These are phyloP conservation scores for Euspilapteryx auroguttella DNA, from an alignment of 2,888 invertebrate species.

Conservation along the genomic window DNA sequence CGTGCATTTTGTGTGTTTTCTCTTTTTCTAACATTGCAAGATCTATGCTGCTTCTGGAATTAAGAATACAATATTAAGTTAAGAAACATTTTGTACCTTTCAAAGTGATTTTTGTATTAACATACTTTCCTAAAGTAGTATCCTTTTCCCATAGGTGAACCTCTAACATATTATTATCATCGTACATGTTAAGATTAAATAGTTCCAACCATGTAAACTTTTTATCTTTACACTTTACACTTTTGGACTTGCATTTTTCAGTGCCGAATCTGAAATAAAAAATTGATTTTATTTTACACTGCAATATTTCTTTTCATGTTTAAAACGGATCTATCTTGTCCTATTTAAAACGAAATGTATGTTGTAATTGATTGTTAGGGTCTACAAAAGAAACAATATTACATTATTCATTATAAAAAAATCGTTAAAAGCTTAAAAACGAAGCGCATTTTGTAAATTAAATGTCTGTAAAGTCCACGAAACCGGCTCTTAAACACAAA, in stretches of 20 bases:
- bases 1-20: slow-evolving; percentile 82
- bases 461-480: too few species aligned
- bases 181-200: slow-evolving; percentile 90
- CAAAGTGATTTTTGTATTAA: too few species aligned
- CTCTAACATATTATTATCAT: slow-evolving; percentile 61
- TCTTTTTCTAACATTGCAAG: slow-evolving; percentile 79
- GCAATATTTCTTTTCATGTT: too few species aligned
- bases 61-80: neutral
- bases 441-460: too few species aligned
- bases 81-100: slow-evolving; percentile 1
- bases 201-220: slow-evolving; percentile 88
- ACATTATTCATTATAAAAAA: too few species aligned
- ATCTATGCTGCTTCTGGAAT: slow-evolving; percentile 68
- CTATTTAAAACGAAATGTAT: too few species aligned
- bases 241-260: slow-evolving; percentile 94
- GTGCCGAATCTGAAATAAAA: slow-evolving; percentile 72
- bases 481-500: too few species aligned
- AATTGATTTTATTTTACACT: too few species aligned
- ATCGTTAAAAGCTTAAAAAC: too few species aligned
- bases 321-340: too few species aligned
- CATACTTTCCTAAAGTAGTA: slow-evolving; percentile 54
- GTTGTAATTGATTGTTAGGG: too few species aligned
- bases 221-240: slow-evolving; percentile 59
- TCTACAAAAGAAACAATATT: too few species aligned
- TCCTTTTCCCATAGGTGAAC: neutral